phyloP scores from a whole-genome alignment of 2,113 vertebrate species.

The Butorides virescens region DNA sequence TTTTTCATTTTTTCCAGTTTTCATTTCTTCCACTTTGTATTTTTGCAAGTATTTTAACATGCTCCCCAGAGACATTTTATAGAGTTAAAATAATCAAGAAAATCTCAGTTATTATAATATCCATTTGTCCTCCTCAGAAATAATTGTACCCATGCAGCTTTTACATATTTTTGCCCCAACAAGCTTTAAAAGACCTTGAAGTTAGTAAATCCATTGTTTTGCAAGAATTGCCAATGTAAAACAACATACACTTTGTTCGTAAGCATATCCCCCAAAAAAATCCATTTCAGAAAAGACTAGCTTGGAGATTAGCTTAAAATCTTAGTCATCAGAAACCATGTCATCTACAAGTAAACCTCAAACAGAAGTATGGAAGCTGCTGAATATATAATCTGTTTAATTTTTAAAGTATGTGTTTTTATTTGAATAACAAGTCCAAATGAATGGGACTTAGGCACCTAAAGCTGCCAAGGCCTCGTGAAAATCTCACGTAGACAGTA shows the following conservation, averaged over 20 bases:
- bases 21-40: background rate
- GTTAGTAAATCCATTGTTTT: background rate
- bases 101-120: background rate
- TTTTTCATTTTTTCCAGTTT: background rate
- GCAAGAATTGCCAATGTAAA: background rate
- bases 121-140: background rate
- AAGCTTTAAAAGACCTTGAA: background rate
- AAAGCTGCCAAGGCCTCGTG: background rate
- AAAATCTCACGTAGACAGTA: background rate
- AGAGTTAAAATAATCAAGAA: background rate
- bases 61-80: background rate
- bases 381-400: background rate
- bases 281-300: background rate
- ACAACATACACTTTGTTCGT: background rate
- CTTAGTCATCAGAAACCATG: background rate
- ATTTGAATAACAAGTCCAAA: background rate
- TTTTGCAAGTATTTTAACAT: background rate
- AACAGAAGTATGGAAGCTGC: background rate
- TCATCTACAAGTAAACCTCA: background rate
- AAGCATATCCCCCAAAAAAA: background rate
- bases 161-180: background rate
- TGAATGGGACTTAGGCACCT: background rate
- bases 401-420: background rate
- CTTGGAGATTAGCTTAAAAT: background rate
- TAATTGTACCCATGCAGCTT: background rate